phyloP scores from a whole-genome alignment of 1,140 invertebrate genomes.

The Halesus radiatus region DNA sequence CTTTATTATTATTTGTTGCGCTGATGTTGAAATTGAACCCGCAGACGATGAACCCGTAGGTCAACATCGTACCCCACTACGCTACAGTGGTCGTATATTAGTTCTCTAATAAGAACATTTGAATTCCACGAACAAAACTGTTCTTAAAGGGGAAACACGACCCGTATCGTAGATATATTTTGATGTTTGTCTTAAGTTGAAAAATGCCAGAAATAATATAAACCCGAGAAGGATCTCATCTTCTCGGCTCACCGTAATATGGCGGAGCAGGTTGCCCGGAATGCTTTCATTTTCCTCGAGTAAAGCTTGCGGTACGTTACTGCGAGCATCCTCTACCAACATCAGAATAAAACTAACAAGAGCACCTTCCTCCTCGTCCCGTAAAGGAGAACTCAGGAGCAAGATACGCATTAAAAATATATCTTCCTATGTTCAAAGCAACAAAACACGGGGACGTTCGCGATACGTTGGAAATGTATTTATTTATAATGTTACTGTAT shows the following conservation, averaged over 20 bases:
- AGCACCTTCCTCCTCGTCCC: background rate
- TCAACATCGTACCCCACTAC: too few relatives aligned
- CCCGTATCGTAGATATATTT: background rate
- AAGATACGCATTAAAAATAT: background rate
- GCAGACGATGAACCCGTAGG: too few relatives aligned
- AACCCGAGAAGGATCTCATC: background rate
- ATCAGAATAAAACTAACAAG: background rate
- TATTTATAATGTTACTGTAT: too few relatives aligned
- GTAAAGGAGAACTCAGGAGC: background rate
- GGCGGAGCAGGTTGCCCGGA: constrained; percentile 4
- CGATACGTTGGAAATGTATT: too few relatives aligned
- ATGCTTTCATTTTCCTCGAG: constrained; percentile 5
- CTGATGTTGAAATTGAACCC: too few relatives aligned
- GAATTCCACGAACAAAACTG: too few relatives aligned
- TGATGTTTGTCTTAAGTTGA: constrained; percentile 5
- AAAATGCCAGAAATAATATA: constrained; percentile 24
- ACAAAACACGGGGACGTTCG: too few relatives aligned
- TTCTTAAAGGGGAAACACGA: too few relatives aligned
- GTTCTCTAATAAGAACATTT: too few relatives aligned
- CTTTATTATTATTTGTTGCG: too few relatives aligned
- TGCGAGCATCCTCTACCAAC: background rate
- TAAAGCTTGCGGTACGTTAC: background rate
- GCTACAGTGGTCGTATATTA: too few relatives aligned
- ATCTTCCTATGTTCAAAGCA: too few relatives aligned
- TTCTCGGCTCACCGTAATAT: background rate